Evolutionary conservation across 1,140 invertebrate genomes (phyloP), one percentile per base, ranked within the genome.

Genomic region (Nymphalis io): DNA sequence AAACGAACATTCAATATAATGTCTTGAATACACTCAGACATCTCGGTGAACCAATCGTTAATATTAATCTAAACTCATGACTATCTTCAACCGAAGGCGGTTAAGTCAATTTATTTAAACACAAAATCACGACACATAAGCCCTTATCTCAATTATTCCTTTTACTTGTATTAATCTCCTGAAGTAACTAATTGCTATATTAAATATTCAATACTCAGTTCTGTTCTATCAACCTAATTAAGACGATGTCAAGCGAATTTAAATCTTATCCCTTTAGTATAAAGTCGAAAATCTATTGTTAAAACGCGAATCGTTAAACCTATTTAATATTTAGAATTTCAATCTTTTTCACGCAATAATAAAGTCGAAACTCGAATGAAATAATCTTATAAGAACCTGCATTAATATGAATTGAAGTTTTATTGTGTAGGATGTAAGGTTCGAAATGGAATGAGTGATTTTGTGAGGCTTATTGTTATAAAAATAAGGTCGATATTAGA

Each of bases 221-320:
- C 40, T 44, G 20, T 18, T 21, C 18, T 20, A 21, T 53, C 18
- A 53, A 53, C 48, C 48, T 53, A 53, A 53, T 53, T 53, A 53
- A 53, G 48, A 53, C 2, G 11, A 10, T 3, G 12, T 21, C 18
- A 15, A 53, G 11, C 48, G 8, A 53, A 53, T 12, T 21, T n/a
- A 13, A 20, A 20, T 20, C 58, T 21, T 53, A 53, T 21, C 11
- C 20, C 3, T 6, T 6, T 23, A 1, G 1, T 2, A 23, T 53
- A 53, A 20, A 11, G 48, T 53, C 12, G 18, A n/a, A 53, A 53
- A 23, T 53, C 2, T 10, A 12, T 53, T 60, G 44, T 8, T 46
- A 18, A 46, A 46, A 8, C 5, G 4, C 4, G 2, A 5, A 18
- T 18, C n/a, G n/a, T 16, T 16, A n/a, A 46, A 46, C 44, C 44